A percentile compares a stretch with the other conserved stretches of the same genome.
Evolutionary conservation across 2,797 vertebrate species (phyloP).

Genomic region (Babyrousa celebensis): DNA sequence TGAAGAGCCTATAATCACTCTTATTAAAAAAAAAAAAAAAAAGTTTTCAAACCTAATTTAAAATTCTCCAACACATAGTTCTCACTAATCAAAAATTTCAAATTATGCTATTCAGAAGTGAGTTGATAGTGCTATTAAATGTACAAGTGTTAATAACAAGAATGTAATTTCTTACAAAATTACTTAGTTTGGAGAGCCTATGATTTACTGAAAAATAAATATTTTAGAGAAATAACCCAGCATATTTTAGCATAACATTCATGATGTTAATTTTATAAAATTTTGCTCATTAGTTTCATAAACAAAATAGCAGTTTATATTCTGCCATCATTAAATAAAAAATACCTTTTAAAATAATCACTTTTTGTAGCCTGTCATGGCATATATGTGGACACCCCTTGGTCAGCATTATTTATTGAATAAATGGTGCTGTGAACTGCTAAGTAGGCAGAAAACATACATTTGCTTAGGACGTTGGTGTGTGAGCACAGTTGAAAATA

Average conservation of each 20-base stretch:
- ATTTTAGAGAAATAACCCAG: constrained; percentile 48
- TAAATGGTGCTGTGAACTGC: not conserved
- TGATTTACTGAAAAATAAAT: constrained; percentile 70
- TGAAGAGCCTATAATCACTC: constrained; percentile 60
- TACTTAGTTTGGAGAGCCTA: constrained; percentile 42
- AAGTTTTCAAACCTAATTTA: constrained; percentile 53
- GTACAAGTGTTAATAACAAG: constrained; percentile 59
- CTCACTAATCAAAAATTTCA: constrained; percentile 47
- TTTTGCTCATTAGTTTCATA: constrained; percentile 33
- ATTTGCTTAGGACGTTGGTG: not conserved
- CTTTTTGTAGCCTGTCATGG: not conserved
- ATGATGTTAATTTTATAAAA: constrained; percentile 2
- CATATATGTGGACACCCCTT: not conserved
- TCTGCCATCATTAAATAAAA: not conserved
- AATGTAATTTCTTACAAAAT: constrained; percentile 74
- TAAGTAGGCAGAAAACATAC: not conserved
- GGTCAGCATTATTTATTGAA: not conserved
- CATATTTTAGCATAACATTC: constrained; percentile 65
- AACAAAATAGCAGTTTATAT: not conserved
- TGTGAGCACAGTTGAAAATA: not conserved
- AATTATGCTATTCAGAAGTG: constrained; percentile 63
- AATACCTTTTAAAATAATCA: not conserved
- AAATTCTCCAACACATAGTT: constrained; percentile 46
- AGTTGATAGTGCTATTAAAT: constrained; percentile 42
- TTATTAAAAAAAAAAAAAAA: constrained; percentile 48